These are phyloP conservation scores for Falco naumanni DNA, from an alignment of 2,797 vertebrate genomes.

Conservation along the genomic window DNA sequence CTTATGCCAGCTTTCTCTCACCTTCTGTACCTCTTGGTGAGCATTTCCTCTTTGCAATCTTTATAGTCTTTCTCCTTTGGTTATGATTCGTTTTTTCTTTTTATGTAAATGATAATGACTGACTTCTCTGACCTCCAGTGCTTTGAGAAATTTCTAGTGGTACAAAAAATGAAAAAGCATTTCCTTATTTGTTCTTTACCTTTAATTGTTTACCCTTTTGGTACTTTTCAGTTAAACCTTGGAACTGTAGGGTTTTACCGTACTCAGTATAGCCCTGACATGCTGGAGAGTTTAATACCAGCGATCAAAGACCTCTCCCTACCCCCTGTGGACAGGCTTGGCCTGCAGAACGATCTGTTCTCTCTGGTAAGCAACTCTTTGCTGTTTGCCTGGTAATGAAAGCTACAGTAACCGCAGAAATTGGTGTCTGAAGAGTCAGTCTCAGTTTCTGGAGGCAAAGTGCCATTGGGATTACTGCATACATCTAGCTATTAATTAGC, in stretches of 20 bases:
- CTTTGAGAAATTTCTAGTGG: background rate
- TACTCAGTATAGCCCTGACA: constrained; percentile 92
- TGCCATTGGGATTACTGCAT: background rate
- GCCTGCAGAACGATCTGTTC: constrained; percentile 97
- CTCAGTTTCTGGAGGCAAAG: constrained; percentile 1
- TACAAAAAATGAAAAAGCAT: background rate
- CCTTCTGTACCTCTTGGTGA: background rate
- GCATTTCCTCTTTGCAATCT: background rate
- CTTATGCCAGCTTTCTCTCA: background rate
- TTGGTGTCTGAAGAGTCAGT: background rate
- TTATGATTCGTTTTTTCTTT: background rate
- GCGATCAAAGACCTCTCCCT: constrained; percentile 92
- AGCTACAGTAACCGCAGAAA: background rate
- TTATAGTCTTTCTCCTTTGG: background rate
- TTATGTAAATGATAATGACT: background rate
- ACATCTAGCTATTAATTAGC: constrained; percentile 22
- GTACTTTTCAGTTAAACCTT: constrained; percentile 89
- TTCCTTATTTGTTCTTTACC: background rate
- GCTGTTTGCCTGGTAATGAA: background rate
- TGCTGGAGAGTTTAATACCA: constrained; percentile 92
- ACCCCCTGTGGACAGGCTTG: constrained; percentile 94
- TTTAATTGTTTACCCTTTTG: background rate
- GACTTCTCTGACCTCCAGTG: background rate
- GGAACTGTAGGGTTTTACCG: constrained; percentile 97
- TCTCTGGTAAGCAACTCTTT: constrained; percentile 86